Percentiles rank a stretch among this genome's conserved stretches.
These are phyloP conservation scores for Odontamblyopus rebecca DNA, from an alignment of 2,797 vertebrate genomes.

Conservation along the genomic window DNA sequence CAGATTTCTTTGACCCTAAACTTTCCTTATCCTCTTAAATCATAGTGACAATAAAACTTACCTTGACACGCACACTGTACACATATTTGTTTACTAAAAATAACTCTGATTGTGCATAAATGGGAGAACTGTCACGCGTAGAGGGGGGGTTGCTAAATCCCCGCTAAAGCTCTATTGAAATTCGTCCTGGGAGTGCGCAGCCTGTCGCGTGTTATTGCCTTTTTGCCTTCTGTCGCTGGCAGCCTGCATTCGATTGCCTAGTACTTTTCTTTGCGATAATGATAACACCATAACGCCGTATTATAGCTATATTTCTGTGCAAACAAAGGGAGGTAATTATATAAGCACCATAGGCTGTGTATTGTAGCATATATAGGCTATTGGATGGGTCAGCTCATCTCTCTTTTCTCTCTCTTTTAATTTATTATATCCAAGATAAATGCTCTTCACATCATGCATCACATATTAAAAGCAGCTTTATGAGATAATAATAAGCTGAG, in stretches of 20 bases:
- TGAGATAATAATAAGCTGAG: too few species aligned
- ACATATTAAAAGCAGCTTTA: too few species aligned
- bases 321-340: slow-evolving; percentile 26
- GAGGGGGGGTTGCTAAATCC: slow-evolving; percentile 56
- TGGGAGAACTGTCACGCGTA: slow-evolving; percentile 48
- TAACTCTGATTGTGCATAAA: slow-evolving; percentile 20
- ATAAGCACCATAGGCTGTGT: slow-evolving; percentile 13
- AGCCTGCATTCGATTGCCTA: slow-evolving; percentile 55
- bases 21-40: slow-evolving; percentile 5
- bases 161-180: slow-evolving; percentile 67
- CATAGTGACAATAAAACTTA: slow-evolving; percentile 2
- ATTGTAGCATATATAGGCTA: not conserved
- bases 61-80: not conserved
- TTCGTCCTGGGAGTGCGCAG: slow-evolving; percentile 55
- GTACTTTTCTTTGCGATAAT: slow-evolving; percentile 58
- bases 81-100: slow-evolving; percentile 3
- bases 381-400: not conserved
- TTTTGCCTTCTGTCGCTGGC: slow-evolving; percentile 67
- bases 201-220: slow-evolving; percentile 64
- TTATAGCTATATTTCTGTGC: slow-evolving; percentile 21
- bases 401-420: too few species aligned
- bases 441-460: too few species aligned
- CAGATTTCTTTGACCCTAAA: slow-evolving; percentile 11
- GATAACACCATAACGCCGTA: slow-evolving; percentile 55
- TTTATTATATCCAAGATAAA: too few species aligned